Evolutionary conservation across 2,888 invertebrate genomes (phyloP).

Genomic region (Eilema depressum): DNA sequence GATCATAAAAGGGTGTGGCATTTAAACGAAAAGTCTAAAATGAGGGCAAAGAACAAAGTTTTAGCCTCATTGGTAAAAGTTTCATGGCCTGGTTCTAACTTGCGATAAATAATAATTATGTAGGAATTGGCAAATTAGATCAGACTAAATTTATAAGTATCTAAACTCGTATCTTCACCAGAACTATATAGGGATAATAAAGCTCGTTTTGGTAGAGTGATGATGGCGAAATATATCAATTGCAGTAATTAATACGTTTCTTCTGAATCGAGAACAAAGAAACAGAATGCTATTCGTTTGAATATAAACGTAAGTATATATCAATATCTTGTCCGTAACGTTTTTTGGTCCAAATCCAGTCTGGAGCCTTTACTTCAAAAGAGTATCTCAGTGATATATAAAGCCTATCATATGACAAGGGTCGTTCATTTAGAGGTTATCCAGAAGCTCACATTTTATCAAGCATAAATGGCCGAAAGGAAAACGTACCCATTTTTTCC

Average conservation of each 20-base stretch:
- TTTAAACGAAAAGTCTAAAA: slow-evolving; percentile 14
- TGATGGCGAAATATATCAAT: slow-evolving; percentile 52
- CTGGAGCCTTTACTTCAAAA: neutral
- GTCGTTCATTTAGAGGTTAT: slow-evolving; percentile 6
- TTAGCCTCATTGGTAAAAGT: slow-evolving; percentile 26
- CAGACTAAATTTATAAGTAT: slow-evolving; percentile 29
- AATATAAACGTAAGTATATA: slow-evolving; percentile 18
- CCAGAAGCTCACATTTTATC: slow-evolving; percentile 1
- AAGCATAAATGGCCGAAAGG: neutral
- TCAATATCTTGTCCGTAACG: slow-evolving; percentile 9
- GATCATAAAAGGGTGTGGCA: neutral
- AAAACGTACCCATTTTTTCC: neutral
- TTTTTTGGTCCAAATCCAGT: neutral
- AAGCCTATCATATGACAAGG: slow-evolving; percentile 10
- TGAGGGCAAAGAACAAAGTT: slow-evolving; percentile 30
- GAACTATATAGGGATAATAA: slow-evolving; percentile 33
- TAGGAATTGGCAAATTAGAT: slow-evolving; percentile 43
- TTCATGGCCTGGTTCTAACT: slow-evolving; percentile 22
- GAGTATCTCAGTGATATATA: slow-evolving; percentile 8
- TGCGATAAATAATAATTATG: slow-evolving; percentile 42
- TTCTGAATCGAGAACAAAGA: slow-evolving; percentile 42
- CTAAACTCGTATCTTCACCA: slow-evolving; percentile 26
- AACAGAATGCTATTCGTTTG: slow-evolving; percentile 28
- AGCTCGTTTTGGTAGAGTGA: slow-evolving; percentile 29
- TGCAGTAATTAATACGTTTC: slow-evolving; percentile 45